Evolutionary conservation across 2,888 invertebrate genomes (phyloP), one percentile per base, ranked within the genome.

Genomic region (Pemphredon lugubris): DNA sequence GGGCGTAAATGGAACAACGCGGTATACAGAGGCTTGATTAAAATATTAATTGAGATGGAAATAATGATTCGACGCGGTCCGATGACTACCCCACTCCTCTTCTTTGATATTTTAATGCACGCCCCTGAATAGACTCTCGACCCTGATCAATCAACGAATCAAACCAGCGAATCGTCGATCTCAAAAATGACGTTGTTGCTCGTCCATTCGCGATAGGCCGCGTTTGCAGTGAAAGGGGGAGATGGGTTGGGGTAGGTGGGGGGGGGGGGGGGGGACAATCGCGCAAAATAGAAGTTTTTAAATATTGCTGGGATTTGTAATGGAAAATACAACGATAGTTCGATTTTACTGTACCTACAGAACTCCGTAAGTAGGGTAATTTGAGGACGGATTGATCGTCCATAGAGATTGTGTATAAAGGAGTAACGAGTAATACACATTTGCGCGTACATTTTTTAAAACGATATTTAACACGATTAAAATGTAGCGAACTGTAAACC

Each of bases 31-130:
- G 82, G 88, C 88, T 88, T 88, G 89, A 89, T 89, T 89, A 89
- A 89, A 89, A 89, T 88, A 89, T 89, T 89, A 89, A 89, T 89
- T 89, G 89, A 89, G 87, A 88, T 88, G 89, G 89, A 89, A 89
- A 88, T 89, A 89, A 89, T 84, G 86, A 88, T 86, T 84, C 83
- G 83, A 78, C 77, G 77, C 81, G 82, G 81, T 73, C 81, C 86
- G 83, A 75, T 85, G 84, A 79, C 71, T 73, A 58, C 66, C 26
- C 48, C 57, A 39, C 44, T 54, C 57, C 50, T 42, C 51, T 54
- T 64, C 71, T 72, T 70, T 76, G 73, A 69, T 57, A 72, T 72
- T 66, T 76, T 66, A 68, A 75, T 71, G 69, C 50, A 20, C 64
- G 53, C 64, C 66, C 54, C 53, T 72, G 73, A 72, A 67, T 72